These are phyloP conservation scores for Pomatostomus ruficeps DNA, from an alignment of 2,113 vertebrate genomes.

Conservation along the genomic window DNA sequence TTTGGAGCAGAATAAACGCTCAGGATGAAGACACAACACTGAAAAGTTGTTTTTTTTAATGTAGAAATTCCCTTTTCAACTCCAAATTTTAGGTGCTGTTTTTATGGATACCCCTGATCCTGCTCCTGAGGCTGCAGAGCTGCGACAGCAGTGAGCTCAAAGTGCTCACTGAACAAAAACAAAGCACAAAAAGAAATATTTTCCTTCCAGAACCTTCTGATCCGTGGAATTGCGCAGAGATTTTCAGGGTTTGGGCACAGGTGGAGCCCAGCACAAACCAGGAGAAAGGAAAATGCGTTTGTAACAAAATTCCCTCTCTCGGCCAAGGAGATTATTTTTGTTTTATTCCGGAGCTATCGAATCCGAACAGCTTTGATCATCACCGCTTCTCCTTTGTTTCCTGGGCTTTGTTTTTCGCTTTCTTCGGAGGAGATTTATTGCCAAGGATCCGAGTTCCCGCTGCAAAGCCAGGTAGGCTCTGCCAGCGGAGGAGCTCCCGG, in stretches of 20 bases:
- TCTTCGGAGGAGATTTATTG: neutral
- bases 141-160: neutral
- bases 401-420: neutral
- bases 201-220: neutral
- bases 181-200: neutral
- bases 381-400: neutral
- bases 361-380: neutral
- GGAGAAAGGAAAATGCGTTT: neutral
- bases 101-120: neutral
- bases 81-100: rapidly evolving
- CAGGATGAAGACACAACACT: neutral
- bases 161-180: neutral
- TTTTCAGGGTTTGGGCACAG: neutral
- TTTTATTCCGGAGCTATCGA: neutral
- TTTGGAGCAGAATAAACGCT: neutral
- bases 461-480: neutral
- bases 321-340: neutral
- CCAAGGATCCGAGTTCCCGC: neutral
- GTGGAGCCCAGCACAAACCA: neutral
- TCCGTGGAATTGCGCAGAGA: rapidly evolving
- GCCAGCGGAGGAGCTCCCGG: neutral
- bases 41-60: neutral
- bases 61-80: neutral
- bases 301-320: neutral
- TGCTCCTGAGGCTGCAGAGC: neutral